Conservation (phyloP, 2,888 invertebrate genomes). For the Drosophila vallismaia region DNA sequence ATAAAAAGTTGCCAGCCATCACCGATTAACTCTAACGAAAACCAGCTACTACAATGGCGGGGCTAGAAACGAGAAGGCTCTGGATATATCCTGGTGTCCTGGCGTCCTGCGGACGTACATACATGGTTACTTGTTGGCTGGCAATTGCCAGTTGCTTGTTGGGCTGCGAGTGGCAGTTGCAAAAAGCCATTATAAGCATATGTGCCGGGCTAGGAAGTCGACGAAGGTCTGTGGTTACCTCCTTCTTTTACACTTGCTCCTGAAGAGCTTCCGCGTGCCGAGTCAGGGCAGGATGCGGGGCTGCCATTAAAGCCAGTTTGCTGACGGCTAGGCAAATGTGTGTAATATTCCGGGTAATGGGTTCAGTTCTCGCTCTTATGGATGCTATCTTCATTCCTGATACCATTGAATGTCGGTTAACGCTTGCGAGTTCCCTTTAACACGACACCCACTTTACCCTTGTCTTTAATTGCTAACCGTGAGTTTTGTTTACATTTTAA, state of each 20-base stretch:
- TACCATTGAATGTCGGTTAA: slow-evolving; percentile 15
- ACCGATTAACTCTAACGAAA: slow-evolving; percentile 22
- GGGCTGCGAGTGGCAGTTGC: slow-evolving; percentile 65
- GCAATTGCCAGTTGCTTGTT: slow-evolving; percentile 15
- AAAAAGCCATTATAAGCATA: slow-evolving; percentile 76
- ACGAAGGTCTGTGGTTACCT: slow-evolving; percentile 7
- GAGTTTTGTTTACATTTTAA: slow-evolving; percentile 24
- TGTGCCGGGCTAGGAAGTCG: slow-evolving; percentile 50
- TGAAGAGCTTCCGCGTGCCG: slow-evolving; percentile 61
- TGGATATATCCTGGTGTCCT: slow-evolving; percentile 3
- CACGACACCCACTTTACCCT: not conserved
- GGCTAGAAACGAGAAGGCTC: slow-evolving; percentile 30
- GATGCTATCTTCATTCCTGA: slow-evolving; percentile 29
- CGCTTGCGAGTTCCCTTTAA: slow-evolving; percentile 1
- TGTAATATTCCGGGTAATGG: slow-evolving; percentile 37
- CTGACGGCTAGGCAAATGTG: slow-evolving; percentile 57
- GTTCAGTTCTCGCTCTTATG: slow-evolving; percentile 7
- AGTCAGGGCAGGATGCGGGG: slow-evolving; percentile 1
- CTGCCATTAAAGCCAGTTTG: slow-evolving; percentile 23
- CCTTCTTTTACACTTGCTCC: slow-evolving; percentile 15
- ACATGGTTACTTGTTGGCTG: slow-evolving; percentile 17
- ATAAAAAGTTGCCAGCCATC: not conserved
- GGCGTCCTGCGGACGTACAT: slow-evolving; percentile 7
- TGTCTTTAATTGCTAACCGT: slow-evolving; percentile 14
- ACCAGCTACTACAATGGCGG: slow-evolving; percentile 34